Evolutionary conservation across 1,140 invertebrate species (phyloP).

Genomic region (Pseudomyrmex flavicornis): DNA sequence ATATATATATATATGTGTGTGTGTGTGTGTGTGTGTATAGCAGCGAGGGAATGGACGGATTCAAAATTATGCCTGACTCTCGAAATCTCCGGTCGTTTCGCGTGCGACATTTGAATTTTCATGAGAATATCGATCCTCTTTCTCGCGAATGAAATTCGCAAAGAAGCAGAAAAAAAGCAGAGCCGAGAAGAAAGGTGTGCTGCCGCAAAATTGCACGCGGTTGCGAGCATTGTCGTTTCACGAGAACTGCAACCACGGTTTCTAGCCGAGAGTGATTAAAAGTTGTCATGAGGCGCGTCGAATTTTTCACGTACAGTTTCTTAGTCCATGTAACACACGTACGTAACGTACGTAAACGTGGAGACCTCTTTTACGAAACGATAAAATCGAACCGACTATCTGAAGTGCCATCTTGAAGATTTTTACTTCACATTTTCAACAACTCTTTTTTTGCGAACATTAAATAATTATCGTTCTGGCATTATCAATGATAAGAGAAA

Average conservation of each 20-base stretch:
- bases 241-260: not conserved
- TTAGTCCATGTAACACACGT: not conserved
- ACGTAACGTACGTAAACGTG: too few species aligned
- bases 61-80: slow-evolving; percentile 22
- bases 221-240: slow-evolving; percentile 12
- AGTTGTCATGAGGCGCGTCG: not conserved
- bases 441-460: not conserved
- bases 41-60: slow-evolving; percentile 1
- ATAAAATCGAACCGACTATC: not conserved
- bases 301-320: not conserved
- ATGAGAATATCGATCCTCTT: slow-evolving; percentile 57
- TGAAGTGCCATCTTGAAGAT: not conserved
- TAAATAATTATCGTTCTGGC: not conserved
- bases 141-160: slow-evolving; percentile 6
- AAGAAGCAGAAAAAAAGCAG: not conserved
- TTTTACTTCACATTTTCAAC: not conserved
- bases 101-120: slow-evolving; percentile 59
- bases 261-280: slow-evolving; percentile 45
- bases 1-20: too few species aligned
- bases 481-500: not conserved
- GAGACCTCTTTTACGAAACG: not conserved
- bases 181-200: too few species aligned
- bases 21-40: too few species aligned
- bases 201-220: slow-evolving; percentile 6
- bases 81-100: slow-evolving; percentile 59